Base-by-base conservation (phyloP, 2,797 vertebrate species). In the Acanthurus lineatus region DNA sequence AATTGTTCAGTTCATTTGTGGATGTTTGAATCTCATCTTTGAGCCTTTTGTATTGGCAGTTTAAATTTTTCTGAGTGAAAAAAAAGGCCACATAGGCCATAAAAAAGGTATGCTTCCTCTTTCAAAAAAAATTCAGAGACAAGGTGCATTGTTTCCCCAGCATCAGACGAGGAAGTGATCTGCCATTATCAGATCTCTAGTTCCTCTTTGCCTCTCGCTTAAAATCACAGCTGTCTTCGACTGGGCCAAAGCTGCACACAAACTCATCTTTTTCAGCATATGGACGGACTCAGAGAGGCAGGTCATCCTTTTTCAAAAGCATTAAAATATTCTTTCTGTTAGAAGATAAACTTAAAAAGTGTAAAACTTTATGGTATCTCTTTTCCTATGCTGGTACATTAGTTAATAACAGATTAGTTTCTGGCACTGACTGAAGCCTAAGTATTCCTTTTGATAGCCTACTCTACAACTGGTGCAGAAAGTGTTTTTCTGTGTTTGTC, bases 121-220 rank as follows among this genome's bases (percentile, higher is more conserved):
- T 95, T 94, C 76, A 51, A 58, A 59, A 69, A 72, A 69, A 9
- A n/a, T 17, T 53, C 51, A 89, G 49, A 91, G 61, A 92, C 82
- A 91, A 92, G 90, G 92, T 91, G 82, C 83, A 92, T 94, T 95
- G 95, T 95, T 93, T 90, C 81, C 68, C 49, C 66, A 51, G 75
- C 58, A 82, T 49, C 48, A 86, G 89, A 95, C 68, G 1, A 89
- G 93, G 95, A 96, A 96, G 94, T 94, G 85, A 86, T 77, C 83
- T 85, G 52, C 48, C 74, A 90, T 87, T 54, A 88, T 88, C 83
- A 82, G 49, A 49, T 70, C 38, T 84, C 74, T 85, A 82, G 83
- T 96, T 96, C 95, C 95, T 94, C 93, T 94, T 95, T 72, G 70
- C 4, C 69, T 61, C 20, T 35, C 0, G 74, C 92, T 94, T 91